Base-by-base conservation (phyloP, 2,797 vertebrate species). In the Luscinia megarhynchos region DNA sequence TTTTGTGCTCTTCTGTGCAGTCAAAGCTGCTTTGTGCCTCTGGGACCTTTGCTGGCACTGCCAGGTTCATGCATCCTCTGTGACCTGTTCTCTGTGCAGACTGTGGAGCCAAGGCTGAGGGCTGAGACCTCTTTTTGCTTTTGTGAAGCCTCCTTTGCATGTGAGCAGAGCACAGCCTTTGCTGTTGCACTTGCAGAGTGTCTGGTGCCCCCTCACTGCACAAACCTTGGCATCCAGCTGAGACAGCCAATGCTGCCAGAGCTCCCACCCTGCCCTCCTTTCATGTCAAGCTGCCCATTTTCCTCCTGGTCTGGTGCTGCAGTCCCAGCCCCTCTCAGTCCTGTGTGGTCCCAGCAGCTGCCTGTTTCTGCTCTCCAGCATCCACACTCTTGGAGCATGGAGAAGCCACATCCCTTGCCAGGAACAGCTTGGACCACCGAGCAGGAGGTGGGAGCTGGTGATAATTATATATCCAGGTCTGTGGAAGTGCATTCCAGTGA, bases 71-170 rank as follows among this genome's bases (percentile, higher is more conserved):
- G 74, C 54, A 55, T 61, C 76, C 66, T 57, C 41, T 48, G 6
- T 2, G 26, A 36, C 50, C 76, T 84, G 11, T 17, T 79, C 38
- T 20, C 34, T 21, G 20, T 0, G 1, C 13, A 4, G 14, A 40
- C 17, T n/a, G 9, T 0, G 2, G 26, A 87, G 36, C 27, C 0
- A 0, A 20, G 7, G 55, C 2, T 10, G 30, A 48, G 19, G 23
- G 13, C 18, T 27, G 22, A 58, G 29, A 43, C n/a, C n/a, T 78
- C 24, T 4, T 21, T 78, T 43, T 5, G 2, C 40, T 81, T 68
- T 9, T 12, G 9, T 6, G 3, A 26, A 30, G 10, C 30, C 51
- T 87, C 45, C 54, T 77, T 57, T 41, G 34, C 46, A 1, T 6
- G 10, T 41, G 51, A 87, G 40, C 50, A 13, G 14, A 61, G 22